Conservation (phyloP, 2,888 invertebrate genomes). For the Catocala sponsa region DNA sequence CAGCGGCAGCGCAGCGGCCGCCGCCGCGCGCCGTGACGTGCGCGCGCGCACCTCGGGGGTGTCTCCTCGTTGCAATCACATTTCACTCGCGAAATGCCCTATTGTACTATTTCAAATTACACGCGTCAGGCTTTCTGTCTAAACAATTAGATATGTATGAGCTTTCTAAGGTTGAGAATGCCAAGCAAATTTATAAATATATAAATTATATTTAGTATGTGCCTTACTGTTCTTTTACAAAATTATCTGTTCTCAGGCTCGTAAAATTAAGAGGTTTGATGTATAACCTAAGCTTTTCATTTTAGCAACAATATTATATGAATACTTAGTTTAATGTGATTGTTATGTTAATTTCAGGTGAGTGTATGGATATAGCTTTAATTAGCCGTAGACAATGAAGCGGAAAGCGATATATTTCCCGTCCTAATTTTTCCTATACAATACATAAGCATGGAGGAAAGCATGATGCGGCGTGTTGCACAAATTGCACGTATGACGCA, state of each 20-base stretch:
- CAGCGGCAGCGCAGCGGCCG: slow-evolving; percentile 30
- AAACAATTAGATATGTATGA: slow-evolving; percentile 27
- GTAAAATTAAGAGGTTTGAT: neutral
- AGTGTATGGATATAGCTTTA: slow-evolving; percentile 1
- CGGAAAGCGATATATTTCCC: slow-evolving; percentile 39
- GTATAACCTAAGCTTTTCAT: slow-evolving; percentile 2
- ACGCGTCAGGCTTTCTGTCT: slow-evolving; percentile 37
- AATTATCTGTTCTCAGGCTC: neutral
- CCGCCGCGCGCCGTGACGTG: neutral
- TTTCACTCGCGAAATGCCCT: slow-evolving; percentile 41
- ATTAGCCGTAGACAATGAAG: slow-evolving; percentile 32
- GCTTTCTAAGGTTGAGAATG: slow-evolving; percentile 36
- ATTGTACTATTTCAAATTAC: slow-evolving; percentile 43
- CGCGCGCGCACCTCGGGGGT: slow-evolving; percentile 40
- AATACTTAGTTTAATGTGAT: neutral
- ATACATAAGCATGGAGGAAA: slow-evolving; percentile 16
- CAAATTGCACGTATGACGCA: neutral
- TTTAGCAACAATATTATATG: neutral
- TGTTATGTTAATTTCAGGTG: neutral
- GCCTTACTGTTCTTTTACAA: neutral
- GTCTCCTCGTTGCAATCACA: slow-evolving; percentile 41
- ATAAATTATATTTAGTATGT: no score
- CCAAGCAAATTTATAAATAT: slow-evolving; percentile 27
- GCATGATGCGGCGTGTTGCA: slow-evolving; percentile 9
- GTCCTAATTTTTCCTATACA: slow-evolving; percentile 44